phyloP scores from a whole-genome alignment of 2,888 invertebrate species.

The Pristionchus mayeri region DNA sequence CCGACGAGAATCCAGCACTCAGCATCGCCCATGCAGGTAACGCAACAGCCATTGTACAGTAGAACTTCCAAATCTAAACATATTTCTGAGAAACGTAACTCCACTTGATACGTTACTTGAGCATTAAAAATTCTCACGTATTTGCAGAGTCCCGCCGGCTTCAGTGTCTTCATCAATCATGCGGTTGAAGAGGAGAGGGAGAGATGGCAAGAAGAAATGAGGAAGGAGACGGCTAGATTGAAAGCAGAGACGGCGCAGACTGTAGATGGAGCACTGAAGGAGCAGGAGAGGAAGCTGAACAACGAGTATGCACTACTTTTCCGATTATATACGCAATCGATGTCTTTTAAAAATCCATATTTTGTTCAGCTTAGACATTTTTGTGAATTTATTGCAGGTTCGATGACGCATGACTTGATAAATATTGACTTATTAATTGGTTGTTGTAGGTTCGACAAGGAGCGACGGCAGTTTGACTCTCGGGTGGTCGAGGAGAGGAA shows the following conservation, averaged over 20 bases:
- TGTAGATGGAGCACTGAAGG: slow-evolving; percentile 53
- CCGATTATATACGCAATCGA: neutral
- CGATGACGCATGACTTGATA: no score
- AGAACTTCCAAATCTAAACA: no score
- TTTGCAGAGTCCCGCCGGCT: slow-evolving; percentile 12
- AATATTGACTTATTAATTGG: no score
- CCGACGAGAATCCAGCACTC: neutral
- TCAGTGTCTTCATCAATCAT: slow-evolving; percentile 46
- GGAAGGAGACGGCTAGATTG: slow-evolving; percentile 41
- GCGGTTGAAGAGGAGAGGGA: slow-evolving; percentile 48
- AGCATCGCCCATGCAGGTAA: slow-evolving; percentile 25
- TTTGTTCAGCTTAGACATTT: no score
- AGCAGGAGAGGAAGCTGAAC: slow-evolving; percentile 53
- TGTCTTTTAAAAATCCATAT: neutral
- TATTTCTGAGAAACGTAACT: no score
- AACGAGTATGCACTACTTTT: slow-evolving; percentile 40
- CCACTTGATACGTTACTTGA: no score
- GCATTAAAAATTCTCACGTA: neutral
- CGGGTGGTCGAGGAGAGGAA: slow-evolving; percentile 54
- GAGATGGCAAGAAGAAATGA: slow-evolving; percentile 49
- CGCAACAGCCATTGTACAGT: no score
- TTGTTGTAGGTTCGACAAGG: slow-evolving; percentile 51
- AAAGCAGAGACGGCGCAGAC: slow-evolving; percentile 48
- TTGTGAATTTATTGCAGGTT: no score
- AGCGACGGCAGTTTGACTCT: slow-evolving; percentile 49